Base-by-base conservation (phyloP, 1,140 invertebrate species). In the Drosophila asahinai region DNA sequence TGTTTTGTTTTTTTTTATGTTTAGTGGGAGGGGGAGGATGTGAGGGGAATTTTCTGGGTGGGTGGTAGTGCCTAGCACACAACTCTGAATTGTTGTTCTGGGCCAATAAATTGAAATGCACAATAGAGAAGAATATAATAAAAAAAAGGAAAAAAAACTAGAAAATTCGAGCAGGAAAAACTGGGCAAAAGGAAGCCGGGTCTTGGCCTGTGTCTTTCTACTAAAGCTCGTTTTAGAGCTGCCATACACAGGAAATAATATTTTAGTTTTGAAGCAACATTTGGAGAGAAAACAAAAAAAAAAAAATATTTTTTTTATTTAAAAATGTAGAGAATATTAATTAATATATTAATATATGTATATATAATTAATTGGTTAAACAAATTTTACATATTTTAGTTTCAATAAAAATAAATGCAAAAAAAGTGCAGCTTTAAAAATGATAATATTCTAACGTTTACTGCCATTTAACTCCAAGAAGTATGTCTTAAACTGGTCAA, bases 151-250 rank as follows among this genome's bases (percentile, higher is more conserved):
- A 27, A 38, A 67, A 14, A 27, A 40, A 45, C 52, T 38, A 40
- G 38, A 67, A 66, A 51, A 51, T 33, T 22, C 30, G 17, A 48
- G 45, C 33, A 59, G 42, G 17, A 60, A 52, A 36, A 60, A 47
- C n/a, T 40, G 49, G 52, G 51, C 57, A 36, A 66, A 47, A 64
- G 47, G 59, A 67, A 68, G 66, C 38, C 70, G 54, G 54, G 52
- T 60, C 66, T 73, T 72, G 54, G 67, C 30, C 47, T 43, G 38
- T n/a, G 67, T 60, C 45, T 51, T 58, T 82, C 38, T 48, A 42
- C 66, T 66, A 47, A 40, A 79, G 74, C 80, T 83, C 38, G 61
- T 79, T 62, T 79, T 79, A 79, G 76, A 86, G 78, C 82, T 22
- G 58, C 11, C 4, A 5, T 63, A 33, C 63, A 62, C 55, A 9